Percentiles rank a stretch among this genome's conserved stretches.
Conservation (phyloP, 2,113 vertebrate genomes). For the Gulo gulo region DNA sequence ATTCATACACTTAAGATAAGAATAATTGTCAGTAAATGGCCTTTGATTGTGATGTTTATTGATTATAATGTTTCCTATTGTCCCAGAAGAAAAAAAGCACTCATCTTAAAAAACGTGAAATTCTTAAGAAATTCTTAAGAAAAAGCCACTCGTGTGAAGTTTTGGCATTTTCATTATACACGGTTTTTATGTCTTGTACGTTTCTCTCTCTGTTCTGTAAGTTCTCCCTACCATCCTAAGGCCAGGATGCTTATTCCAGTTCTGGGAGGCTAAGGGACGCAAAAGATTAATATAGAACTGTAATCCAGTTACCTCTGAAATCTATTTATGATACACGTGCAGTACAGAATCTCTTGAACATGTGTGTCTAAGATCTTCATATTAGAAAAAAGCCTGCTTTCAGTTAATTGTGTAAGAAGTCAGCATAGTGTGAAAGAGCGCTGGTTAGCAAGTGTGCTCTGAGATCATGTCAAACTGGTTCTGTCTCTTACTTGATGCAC, state of each 20-base stretch:
- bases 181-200: neutral
- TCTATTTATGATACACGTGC: neutral
- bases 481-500: neutral
- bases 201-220: neutral
- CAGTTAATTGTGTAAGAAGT: neutral
- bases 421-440: neutral
- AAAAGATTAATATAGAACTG: neutral
- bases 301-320: neutral
- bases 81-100: neutral
- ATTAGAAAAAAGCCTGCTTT: neutral
- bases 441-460: neutral
- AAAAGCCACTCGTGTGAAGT: neutral
- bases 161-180: neutral
- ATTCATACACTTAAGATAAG: conserved; percentile 6
- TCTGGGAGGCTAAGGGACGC: neutral
- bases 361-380: neutral
- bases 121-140: neutral
- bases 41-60: neutral
- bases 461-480: neutral
- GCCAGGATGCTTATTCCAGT: neutral
- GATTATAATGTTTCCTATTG: neutral
- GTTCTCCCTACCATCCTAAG: neutral
- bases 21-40: neutral
- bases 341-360: neutral
- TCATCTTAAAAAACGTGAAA: neutral